Evolutionary conservation across 2,113 vertebrate genomes (phyloP), one percentile per base, ranked within the genome.

Genomic region (Gambusia holbrooki): DNA sequence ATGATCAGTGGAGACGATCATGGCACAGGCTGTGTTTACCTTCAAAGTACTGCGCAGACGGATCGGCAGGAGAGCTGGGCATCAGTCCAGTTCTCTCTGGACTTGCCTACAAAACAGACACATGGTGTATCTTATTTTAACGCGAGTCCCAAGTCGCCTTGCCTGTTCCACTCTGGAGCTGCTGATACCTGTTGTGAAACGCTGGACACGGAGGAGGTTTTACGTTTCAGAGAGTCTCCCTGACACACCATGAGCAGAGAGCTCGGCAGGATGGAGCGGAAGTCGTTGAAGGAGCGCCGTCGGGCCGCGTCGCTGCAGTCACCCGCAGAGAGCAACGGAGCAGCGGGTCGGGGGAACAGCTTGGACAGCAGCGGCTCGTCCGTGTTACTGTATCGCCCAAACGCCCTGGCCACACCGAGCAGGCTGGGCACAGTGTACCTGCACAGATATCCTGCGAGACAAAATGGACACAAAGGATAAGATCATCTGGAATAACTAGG

Each of bases 241-340:
- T 97, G 97, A 83, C 95, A 98, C 69, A 95, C 96, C 0, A 94
- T 94, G 37, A 99, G 95, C 37, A 99, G 80, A 15, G 96, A 97
- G 93, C 96, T 97, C 29, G 98, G 98, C 64, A 99, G 93, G 92
- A 99, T 99, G 64, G 98, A 98, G 73, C 98, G 95, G 84, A 99
- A 99, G 82, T 99, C 98, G 22, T 96, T 99, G 85, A 99, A 99
- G 62, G 98, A 99, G 19, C 97, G 95, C 0, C 98, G 91, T 6
- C 95, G 95, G 4, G 92, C 86, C 0, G 95, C 93, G 27, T 98
- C 98, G 0, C 92, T 73, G 10, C 97, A 96, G 6, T 96, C 96
- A 0, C 90, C 87, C 10, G 91, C 81, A 2, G 93, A 86, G 71
- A 93, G 87, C 22, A 94, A 84, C 27, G 96, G 95, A 0, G 93